Base-by-base conservation (phyloP, 2,113 vertebrate species). In the Petrocephalus zakoni region DNA sequence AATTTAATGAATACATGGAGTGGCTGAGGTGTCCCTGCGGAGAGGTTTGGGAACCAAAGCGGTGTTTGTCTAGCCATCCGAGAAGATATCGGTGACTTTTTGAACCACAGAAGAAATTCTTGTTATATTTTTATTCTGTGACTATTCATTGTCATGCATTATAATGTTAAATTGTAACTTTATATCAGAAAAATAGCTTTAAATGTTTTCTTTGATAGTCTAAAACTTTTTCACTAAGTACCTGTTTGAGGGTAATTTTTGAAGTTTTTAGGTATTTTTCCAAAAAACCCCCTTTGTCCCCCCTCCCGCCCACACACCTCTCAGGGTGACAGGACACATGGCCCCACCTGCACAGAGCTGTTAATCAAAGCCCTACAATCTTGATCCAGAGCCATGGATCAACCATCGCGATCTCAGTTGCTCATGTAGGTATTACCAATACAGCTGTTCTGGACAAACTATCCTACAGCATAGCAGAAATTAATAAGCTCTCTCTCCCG, bases 401-500 rank as follows among this genome's bases (percentile, higher is more conserved):
- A 61, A 61, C 34, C 2, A 22, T 58, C 34, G 29, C 11, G 52
- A 86, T 87, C 21, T 75, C 9, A 21, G 42, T 86, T 75, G n/a
- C 42, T 19, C 58, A 49, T 55, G 93, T 93, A 91, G 90, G 92
- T 92, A 95, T 95, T 94, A 93, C 95, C 94, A 93, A 90, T 93
- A 94, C 93, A 95, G 94, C 94, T 94, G 94, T 94, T 94, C 92
- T 91, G 93, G 94, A 95, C 92, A 93, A 94, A 93, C 94, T 93
- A 93, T 93, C 93, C 91, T 92, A 89, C 51, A 90, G 90, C 88
- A 94, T 93, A 93, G 93, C 94, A 93, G 94, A 96, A 95, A 95
- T 96, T 93, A 96, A 96, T 95, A 95, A 95, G 92, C 94, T 93
- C 93, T 92, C 94, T 93, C 94, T 93, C 93, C 92, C 93, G 87